Evolutionary conservation across 2,888 invertebrate genomes (phyloP), one percentile per base, ranked within the genome.

Genomic region (Conops quadrifasciatus): DNA sequence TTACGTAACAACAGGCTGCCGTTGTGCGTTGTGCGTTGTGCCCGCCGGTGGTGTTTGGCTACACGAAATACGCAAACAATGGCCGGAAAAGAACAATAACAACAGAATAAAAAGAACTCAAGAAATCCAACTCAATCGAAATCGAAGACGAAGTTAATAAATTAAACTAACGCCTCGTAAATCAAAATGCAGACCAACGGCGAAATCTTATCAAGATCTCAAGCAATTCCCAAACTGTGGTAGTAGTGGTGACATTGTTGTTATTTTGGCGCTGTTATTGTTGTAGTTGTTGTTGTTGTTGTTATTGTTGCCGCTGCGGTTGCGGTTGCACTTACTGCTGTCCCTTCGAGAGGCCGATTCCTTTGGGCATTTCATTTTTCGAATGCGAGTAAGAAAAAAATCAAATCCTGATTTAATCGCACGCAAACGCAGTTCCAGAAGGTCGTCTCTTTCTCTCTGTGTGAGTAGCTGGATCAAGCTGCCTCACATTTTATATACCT

Each of bases 161-260:
- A 76, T 76, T 76, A 75, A 74, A 75, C 74, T 76, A 75, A 72
- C 76, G 74, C 75, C 75, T 74, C 76, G 75, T 75, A 75, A 72
- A 75, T 76, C 73, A 75, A 68, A 68, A 68, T 68, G 68, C 62
- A 60, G 59, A 62, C 68, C 68, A 58, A 51, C 68, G 62, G 60
- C 68, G 51, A 51, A 60, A 49, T 68, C 49, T 68, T 68, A 68
- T 62, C 68, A 68, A 68, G 68, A 68, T 68, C 62, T 62, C 15
- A 59, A 67, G 60, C 58, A 67, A 60, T 59, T 67, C 67, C 60
- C 67, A 67, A 67, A 67, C 19, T 59, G 36, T 36, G 9, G 4
- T 36, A 7, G 36, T 36, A 9, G 36, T 67, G 59, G 67, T 67
- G 67, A 67, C 67, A 67, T 59, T 67, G 47, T 67, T 67, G n/a